Percentiles rank a stretch among this genome's conserved stretches.
Evolutionary conservation across 2,797 vertebrate genomes (phyloP).

Genomic region (Mormyrus hasselquistii): DNA sequence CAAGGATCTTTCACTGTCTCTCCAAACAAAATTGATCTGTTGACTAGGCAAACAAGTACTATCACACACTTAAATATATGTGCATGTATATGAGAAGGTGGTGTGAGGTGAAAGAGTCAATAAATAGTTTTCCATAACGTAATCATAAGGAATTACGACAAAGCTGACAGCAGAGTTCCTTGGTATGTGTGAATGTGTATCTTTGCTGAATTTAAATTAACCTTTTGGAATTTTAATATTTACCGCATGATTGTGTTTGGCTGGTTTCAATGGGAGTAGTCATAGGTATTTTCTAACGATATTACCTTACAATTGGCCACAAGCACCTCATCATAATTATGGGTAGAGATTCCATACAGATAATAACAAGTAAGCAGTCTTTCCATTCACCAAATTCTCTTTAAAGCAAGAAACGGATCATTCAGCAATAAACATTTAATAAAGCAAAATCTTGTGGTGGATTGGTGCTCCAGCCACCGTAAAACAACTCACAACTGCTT

Average conservation of each 20-base stretch:
- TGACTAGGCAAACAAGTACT: not conserved
- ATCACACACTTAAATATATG: not conserved
- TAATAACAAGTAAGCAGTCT: not conserved
- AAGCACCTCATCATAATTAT: not conserved
- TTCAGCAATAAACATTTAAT: not conserved
- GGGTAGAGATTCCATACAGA: not conserved
- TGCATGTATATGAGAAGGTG: not conserved
- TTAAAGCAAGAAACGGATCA: not conserved
- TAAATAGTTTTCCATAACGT: not conserved
- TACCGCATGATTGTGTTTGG: not conserved
- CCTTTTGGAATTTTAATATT: not conserved
- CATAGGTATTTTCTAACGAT: not conserved
- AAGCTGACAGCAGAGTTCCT: not conserved
- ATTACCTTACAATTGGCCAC: not conserved
- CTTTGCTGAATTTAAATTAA: not conserved
- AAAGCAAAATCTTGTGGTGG: not conserved
- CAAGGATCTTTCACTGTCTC: not conserved
- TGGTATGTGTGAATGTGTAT: not conserved
- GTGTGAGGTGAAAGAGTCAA: not conserved
- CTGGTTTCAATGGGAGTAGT: not conserved
- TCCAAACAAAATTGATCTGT: not conserved
- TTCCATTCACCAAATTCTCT: not conserved
- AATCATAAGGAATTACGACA: not conserved
- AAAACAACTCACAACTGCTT: not conserved
- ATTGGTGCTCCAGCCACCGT: not conserved